Evolutionary conservation across 23 tunicate genomes (phyloP), one percentile per base, ranked within the genome.

Genomic region (Styela clava): DNA sequence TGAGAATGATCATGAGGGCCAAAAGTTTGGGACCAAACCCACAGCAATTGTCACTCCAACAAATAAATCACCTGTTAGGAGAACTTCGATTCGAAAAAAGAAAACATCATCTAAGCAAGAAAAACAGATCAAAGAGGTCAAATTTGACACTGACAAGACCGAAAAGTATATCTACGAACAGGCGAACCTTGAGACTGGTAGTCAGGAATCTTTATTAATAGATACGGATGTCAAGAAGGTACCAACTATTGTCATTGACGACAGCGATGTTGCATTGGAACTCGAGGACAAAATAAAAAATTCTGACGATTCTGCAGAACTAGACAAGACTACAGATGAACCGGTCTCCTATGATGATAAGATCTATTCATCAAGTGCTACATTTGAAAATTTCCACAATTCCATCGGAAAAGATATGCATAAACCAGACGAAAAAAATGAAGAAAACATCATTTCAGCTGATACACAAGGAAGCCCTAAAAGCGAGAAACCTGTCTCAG

Each of bases 331-430:
- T 23, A 19, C 18, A 16, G 26, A 18, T 19, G 81, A 44, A 5
- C 24, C 35, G 5, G 5, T 16, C 7, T 3, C 9, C 9, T 65
- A 65, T 28, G 71, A 65, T 35, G 5, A 5, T 35, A 29, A 27
- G 3, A 35, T 30, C 35, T 30, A 21, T 30, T 27, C 34, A 7
- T 35, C 81, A 44, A n/a, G 31, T 24, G 31, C 81, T 16, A 76
- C 63, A 16, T 76, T 76, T 52, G 78, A 73, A 73, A 73, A 63
- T 33, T 73, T n/a, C 26, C 78, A 73, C 19, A n/a, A 27, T 72
- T 31, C 44, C 52, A 1, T 72, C 28, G 78, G 51, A 73, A 73
- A 73, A 30, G 56, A 73, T 27, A 73, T 73, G 52, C 78, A 73
- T 16, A 22, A 12, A 16, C 20, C 5, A 7, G n/a, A n/a, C n/a